Percentiles rank a stretch among this genome's conserved stretches.
Conservation (phyloP, 2,797 vertebrate species). For the Synanceia verrucosa region DNA sequence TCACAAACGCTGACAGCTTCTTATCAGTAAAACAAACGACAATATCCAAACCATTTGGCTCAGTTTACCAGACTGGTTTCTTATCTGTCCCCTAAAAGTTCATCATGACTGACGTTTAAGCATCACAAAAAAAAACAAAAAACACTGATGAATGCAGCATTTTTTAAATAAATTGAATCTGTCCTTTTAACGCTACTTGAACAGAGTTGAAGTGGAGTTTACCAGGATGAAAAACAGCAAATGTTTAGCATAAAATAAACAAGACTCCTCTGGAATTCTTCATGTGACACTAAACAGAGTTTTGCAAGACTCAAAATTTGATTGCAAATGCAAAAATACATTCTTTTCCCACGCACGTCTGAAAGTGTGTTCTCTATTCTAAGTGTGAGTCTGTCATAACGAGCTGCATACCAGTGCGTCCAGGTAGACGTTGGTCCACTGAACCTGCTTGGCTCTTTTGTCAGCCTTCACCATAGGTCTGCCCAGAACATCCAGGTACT, state of each 20-base stretch:
- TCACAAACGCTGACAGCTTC: constrained; percentile 27
- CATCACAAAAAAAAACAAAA: constrained; percentile 3
- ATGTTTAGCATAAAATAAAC: not conserved
- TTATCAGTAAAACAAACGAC: constrained; percentile 57
- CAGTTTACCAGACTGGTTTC: constrained; percentile 26
- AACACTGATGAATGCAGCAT: not conserved
- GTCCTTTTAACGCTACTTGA: constrained; percentile 15
- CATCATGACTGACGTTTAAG: constrained; percentile 19
- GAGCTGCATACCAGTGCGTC: constrained; percentile 90
- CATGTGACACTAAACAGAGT: constrained; percentile 45
- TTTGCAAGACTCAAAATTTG: not conserved
- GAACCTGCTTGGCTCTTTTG: constrained; percentile 90
- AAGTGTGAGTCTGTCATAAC: not conserved
- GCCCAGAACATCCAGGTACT: constrained; percentile 97
- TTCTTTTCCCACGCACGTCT: not conserved
- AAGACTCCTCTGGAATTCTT: constrained; percentile 28
- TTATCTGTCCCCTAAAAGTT: constrained; percentile 51
- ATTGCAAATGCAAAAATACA: not conserved
- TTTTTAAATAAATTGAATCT: constrained; percentile 2
- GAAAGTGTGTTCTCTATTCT: not conserved
- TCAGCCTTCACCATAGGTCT: constrained; percentile 95
- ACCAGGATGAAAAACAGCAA: constrained; percentile 15
- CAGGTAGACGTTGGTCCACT: constrained; percentile 98
- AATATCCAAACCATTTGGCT: constrained; percentile 51
- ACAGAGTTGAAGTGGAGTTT: constrained; percentile 32